phyloP scores from a whole-genome alignment of 1,140 invertebrate genomes.

The Pachypeltis micranthus region DNA sequence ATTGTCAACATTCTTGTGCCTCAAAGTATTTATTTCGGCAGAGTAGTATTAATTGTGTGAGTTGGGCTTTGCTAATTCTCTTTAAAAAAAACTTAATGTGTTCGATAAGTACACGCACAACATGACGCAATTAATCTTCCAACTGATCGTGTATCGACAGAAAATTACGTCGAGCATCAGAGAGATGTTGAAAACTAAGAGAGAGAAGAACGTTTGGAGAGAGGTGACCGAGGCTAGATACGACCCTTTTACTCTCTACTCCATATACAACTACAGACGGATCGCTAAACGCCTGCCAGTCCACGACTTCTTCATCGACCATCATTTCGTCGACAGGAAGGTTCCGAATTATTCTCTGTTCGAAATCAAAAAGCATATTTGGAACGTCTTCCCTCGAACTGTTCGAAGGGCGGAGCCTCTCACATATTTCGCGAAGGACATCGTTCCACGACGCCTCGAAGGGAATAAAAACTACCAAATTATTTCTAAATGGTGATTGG shows the following conservation, averaged over 20 bases:
- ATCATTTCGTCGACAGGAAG: neutral
- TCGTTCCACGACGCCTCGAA: neutral
- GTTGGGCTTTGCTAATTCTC: too few species aligned
- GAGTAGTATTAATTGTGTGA: too few species aligned
- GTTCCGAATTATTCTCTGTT: neutral
- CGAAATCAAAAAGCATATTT: neutral
- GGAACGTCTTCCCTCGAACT: neutral
- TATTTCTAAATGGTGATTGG: neutral
- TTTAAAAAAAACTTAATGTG: too few species aligned
- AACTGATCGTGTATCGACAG: too few species aligned
- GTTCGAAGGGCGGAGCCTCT: neutral
- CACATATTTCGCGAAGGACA: neutral
- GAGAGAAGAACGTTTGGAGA: neutral
- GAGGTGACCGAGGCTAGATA: neutral
- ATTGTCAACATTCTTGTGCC: too few species aligned
- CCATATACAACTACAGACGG: neutral
- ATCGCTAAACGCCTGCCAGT: neutral
- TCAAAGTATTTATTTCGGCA: too few species aligned
- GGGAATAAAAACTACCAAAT: neutral
- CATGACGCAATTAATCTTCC: too few species aligned
- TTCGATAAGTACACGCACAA: too few species aligned
- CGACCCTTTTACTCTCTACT: neutral
- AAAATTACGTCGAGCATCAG: neutral
- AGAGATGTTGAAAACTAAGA: neutral
- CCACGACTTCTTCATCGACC: neutral